phyloP scores from a whole-genome alignment of 2,888 invertebrate genomes.

The Onthophagus sagittarius region DNA sequence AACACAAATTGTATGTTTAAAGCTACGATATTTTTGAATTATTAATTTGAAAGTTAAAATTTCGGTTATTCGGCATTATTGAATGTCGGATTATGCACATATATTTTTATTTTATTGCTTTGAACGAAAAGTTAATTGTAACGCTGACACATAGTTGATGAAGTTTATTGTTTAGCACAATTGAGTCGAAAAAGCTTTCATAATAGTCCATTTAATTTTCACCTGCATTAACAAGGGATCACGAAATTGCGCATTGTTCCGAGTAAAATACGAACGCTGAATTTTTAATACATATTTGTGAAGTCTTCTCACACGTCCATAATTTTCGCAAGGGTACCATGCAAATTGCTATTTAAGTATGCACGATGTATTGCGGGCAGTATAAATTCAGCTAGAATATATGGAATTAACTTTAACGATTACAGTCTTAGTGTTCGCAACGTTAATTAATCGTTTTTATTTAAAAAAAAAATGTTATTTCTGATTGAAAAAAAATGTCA shows the following conservation, averaged over 20 bases:
- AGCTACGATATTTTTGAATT: too few relatives aligned
- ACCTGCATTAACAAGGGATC: neutral
- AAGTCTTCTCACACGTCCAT: neutral
- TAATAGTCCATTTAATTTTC: neutral
- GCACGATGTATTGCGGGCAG: slow-evolving; percentile 16
- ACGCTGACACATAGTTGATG: too few relatives aligned
- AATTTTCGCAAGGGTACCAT: neutral
- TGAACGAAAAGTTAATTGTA: too few relatives aligned
- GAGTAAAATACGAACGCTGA: neutral
- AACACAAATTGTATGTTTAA: too few relatives aligned
- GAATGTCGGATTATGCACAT: too few relatives aligned
- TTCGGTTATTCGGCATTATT: too few relatives aligned
- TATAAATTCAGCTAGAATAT: slow-evolving; percentile 16
- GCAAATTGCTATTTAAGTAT: slow-evolving; percentile 8
- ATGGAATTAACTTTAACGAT: slow-evolving; percentile 14
- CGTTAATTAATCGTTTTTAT: neutral
- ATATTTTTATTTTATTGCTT: too few relatives aligned
- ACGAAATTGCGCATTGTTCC: neutral
- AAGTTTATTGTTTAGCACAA: too few relatives aligned
- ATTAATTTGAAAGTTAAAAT: too few relatives aligned
- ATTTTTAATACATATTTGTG: neutral
- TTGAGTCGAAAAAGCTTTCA: neutral
- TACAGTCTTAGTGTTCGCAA: slow-evolving; percentile 5
- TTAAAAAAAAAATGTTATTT: neutral
- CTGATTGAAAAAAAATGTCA: neutral